These are phyloP conservation scores for Cossypha heuglini DNA, from an alignment of 2,797 vertebrate genomes.

Conservation along the genomic window DNA sequence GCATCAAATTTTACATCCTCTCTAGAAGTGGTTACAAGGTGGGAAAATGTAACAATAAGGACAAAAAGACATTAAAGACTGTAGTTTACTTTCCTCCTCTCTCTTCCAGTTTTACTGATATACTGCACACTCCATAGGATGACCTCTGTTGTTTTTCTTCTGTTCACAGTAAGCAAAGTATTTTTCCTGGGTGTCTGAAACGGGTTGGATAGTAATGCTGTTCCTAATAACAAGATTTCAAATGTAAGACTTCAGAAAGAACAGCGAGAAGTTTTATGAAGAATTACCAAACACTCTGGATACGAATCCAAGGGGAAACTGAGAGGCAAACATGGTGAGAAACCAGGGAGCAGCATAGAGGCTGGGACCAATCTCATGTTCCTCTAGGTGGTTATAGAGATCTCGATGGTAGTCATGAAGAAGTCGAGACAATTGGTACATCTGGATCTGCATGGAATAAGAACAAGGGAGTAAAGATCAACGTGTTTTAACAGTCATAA, in stretches of 20 bases:
- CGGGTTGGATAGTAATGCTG: neutral
- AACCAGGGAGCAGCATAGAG: constrained; percentile 98
- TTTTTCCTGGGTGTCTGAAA: neutral
- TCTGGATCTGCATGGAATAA: constrained; percentile 86
- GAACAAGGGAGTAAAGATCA: neutral
- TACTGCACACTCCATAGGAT: neutral
- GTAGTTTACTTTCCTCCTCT: neutral
- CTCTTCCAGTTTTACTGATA: neutral
- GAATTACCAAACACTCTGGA: constrained; percentile 93
- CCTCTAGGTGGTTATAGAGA: constrained; percentile 91
- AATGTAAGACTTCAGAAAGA: neutral
- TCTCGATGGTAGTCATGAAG: constrained; percentile 96
- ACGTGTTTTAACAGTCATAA: neutral
- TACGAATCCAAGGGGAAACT: constrained; percentile 95
- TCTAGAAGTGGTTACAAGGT: neutral
- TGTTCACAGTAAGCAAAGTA: neutral
- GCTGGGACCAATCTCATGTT: constrained; percentile 93
- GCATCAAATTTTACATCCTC: neutral
- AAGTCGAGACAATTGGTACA: constrained; percentile 96
- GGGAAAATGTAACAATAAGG: neutral
- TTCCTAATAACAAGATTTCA: neutral
- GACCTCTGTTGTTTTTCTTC: neutral
- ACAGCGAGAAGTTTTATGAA: neutral
- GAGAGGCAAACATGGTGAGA: constrained; percentile 94
- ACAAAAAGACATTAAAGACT: neutral